phyloP scores from a whole-genome alignment of 2,113 vertebrate species.

The Colaptes auratus region DNA sequence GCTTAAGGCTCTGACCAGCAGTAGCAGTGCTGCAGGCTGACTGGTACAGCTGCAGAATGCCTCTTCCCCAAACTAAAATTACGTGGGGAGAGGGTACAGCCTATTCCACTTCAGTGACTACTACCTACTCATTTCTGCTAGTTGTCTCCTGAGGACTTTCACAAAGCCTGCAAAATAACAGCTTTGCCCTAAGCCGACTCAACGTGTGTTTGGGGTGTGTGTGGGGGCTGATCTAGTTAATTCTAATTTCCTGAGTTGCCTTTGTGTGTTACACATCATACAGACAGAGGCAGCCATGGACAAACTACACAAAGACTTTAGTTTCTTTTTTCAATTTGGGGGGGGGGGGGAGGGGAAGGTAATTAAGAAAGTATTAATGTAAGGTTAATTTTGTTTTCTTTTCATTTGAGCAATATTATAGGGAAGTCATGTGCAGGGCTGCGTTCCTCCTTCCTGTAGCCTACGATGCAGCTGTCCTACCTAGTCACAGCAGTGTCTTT shows the following conservation, averaged over 20 bases:
- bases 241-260: constrained; percentile 4
- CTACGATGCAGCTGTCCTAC: constrained; percentile 44
- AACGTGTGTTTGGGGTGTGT: background rate
- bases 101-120: background rate
- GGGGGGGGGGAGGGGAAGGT: background rate
- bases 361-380: background rate
- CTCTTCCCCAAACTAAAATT: constrained; percentile 55
- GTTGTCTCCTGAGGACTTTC: background rate
- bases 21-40: background rate
- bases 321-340: background rate
- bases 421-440: background rate
- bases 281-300: background rate
- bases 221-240: background rate
- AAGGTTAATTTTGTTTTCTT: background rate
- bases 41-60: background rate
- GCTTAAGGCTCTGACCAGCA: constrained; percentile 46
- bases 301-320: background rate
- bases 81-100: constrained; percentile 31
- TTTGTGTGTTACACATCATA: background rate
- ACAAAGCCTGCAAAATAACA: background rate
- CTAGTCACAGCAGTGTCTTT: constrained; percentile 22
- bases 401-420: background rate
- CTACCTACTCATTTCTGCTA: background rate
- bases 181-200: background rate
- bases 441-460: background rate